Evolutionary conservation across 2,113 vertebrate genomes (phyloP).

Genomic region (Epinephelus cyanopodus): DNA sequence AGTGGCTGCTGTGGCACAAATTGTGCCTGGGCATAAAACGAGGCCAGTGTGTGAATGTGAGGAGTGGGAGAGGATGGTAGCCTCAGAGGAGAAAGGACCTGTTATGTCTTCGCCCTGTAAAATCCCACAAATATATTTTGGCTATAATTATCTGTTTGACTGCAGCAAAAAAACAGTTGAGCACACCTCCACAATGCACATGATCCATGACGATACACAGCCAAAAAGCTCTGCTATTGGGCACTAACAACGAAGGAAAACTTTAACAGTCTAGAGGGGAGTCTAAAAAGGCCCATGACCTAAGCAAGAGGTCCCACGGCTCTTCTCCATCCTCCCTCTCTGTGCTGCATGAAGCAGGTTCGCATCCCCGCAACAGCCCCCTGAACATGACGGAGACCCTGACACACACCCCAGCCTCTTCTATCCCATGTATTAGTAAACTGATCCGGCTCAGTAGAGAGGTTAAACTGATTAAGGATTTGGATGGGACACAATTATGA

Average conservation of each 20-base stretch:
- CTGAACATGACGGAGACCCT: constrained; percentile 40
- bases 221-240: constrained; percentile 20
- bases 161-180: constrained; percentile 28
- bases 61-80: constrained; percentile 38
- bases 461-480: constrained; percentile 84
- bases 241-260: constrained; percentile 15
- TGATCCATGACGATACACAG: constrained; percentile 42
- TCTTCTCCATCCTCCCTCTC: not conserved
- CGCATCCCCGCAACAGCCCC: constrained; percentile 38
- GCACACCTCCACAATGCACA: constrained; percentile 44
- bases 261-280: constrained; percentile 32
- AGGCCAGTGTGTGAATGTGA: constrained; percentile 42
- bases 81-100: constrained; percentile 48
- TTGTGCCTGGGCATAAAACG: constrained; percentile 47
- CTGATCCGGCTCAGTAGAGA: constrained; percentile 75
- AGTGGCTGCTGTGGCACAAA: constrained; percentile 65
- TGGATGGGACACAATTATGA: constrained; percentile 83
- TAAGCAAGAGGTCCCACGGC: constrained; percentile 11
- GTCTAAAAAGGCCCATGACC: constrained; percentile 43
- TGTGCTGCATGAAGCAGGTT: constrained; percentile 7
- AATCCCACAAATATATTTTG: constrained; percentile 36
- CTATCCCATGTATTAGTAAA: constrained; percentile 76
- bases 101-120: constrained; percentile 38
- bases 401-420: constrained; percentile 47
- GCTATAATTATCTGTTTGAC: constrained; percentile 60